Conservation (phyloP, 2,113 vertebrate species). For the Prolemur simus region DNA sequence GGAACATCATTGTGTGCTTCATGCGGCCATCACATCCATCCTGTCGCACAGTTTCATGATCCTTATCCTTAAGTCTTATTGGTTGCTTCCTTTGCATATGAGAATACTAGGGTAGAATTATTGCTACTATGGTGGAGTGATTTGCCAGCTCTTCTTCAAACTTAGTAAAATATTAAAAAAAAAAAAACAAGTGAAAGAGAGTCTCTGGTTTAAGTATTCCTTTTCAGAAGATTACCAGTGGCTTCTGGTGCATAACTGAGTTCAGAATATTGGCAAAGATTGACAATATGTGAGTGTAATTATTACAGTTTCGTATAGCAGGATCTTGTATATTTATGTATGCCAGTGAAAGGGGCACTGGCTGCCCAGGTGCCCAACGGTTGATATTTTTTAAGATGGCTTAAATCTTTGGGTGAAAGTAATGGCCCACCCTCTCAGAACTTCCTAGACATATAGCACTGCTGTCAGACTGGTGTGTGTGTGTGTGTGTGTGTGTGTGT, state of each 20-base stretch:
- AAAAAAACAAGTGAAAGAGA: neutral
- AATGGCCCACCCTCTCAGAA: neutral
- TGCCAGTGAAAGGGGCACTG: neutral
- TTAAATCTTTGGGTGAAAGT: neutral
- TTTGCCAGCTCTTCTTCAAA: neutral
- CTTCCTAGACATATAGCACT: neutral
- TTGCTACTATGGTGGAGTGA: neutral
- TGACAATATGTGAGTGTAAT: neutral
- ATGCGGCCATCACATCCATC: neutral
- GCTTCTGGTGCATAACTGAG: neutral
- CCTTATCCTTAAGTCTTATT: neutral
- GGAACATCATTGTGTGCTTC: neutral
- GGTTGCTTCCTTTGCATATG: neutral
- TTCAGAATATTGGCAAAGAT: neutral
- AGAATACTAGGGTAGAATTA: neutral
- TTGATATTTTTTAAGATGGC: neutral
- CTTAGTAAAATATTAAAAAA: neutral
- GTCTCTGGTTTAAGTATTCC: neutral
- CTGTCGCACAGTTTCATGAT: slow-evolving; percentile 7
- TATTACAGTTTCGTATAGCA: neutral
- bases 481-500: neutral
- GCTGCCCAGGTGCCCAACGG: neutral
- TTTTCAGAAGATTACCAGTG: neutral
- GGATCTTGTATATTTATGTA: neutral
- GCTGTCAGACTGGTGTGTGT: neutral